phyloP scores from a whole-genome alignment of 2,797 vertebrate genomes.

The Sebastolobus altivelis region DNA sequence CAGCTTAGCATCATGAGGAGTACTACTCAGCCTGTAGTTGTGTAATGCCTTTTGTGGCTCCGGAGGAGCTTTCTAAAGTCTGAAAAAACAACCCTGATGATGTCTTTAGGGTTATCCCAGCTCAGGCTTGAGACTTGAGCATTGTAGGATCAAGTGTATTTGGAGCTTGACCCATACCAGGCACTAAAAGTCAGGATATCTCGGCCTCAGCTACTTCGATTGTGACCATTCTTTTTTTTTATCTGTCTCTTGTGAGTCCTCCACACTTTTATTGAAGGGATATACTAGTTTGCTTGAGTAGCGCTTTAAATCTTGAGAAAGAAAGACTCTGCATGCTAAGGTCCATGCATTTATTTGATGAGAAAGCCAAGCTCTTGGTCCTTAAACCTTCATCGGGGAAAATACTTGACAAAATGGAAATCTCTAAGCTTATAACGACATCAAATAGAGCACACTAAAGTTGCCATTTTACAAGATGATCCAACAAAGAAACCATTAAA shows the following conservation, averaged over 20 bases:
- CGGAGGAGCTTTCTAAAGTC: not conserved
- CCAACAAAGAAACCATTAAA: not conserved
- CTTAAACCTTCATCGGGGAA: slow-evolving; percentile 6
- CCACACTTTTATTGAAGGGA: slow-evolving; percentile 19
- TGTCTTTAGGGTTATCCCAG: not conserved
- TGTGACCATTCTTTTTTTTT: not conserved
- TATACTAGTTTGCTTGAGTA: slow-evolving; percentile 30
- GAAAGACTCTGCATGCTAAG: not conserved
- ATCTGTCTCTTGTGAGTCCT: slow-evolving; percentile 11
- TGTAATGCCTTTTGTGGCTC: not conserved
- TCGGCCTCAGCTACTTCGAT: not conserved
- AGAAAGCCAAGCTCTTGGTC: not conserved
- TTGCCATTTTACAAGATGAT: not conserved
- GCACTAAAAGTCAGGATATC: slow-evolving; percentile 2
- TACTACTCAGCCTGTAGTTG: not conserved
- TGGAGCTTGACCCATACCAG: not conserved
- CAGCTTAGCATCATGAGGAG: not conserved
- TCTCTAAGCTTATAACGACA: not conserved
- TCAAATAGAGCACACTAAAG: not conserved
- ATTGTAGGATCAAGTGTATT: not conserved
- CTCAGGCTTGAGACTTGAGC: not conserved
- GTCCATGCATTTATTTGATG: slow-evolving; percentile 10
- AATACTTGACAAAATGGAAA: slow-evolving; percentile 16
- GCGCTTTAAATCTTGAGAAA: slow-evolving; percentile 29
- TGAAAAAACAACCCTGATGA: not conserved